Conservation (phyloP, 2,113 vertebrate genomes). For the Cromileptes altivelis region DNA sequence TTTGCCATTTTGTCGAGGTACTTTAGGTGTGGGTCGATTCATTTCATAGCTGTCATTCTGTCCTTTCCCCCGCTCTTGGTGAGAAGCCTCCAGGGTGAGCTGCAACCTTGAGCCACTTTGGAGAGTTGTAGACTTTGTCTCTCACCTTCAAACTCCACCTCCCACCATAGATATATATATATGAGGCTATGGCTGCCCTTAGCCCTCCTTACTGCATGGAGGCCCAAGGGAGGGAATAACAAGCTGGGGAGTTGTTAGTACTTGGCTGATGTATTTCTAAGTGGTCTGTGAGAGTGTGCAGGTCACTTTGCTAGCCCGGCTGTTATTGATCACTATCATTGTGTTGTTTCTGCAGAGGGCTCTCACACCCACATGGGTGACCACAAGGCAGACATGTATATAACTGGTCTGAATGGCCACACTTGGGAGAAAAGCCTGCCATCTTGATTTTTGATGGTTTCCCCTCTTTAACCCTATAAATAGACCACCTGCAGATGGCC, state of each 20-base stretch:
- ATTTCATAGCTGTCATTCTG: conserved; percentile 69
- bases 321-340: conserved; percentile 67
- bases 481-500: no score
- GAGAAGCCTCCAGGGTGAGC: conserved; percentile 55
- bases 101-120: conserved; percentile 79
- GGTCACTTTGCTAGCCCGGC: conserved; percentile 40
- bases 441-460: neutral
- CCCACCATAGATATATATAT: conserved; percentile 50
- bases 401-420: neutral
- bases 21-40: conserved; percentile 56
- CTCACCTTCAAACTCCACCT: conserved; percentile 75
- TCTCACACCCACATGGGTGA: conserved; percentile 9
- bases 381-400: neutral
- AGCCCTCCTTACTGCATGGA: conserved; percentile 42
- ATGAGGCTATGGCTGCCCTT: conserved; percentile 52
- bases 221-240: conserved; percentile 57
- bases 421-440: neutral
- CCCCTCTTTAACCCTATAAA: neutral
- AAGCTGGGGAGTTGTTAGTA: conserved; percentile 59
- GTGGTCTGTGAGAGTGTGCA: conserved; percentile 35
- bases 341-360: conserved; percentile 19
- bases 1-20: neutral
- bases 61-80: conserved; percentile 54
- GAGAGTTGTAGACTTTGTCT: conserved; percentile 64
- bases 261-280: conserved; percentile 61